These are phyloP conservation scores for Mesorhabditis spiculigera DNA, from an alignment of 2,888 invertebrate species.

Conservation along the genomic window DNA sequence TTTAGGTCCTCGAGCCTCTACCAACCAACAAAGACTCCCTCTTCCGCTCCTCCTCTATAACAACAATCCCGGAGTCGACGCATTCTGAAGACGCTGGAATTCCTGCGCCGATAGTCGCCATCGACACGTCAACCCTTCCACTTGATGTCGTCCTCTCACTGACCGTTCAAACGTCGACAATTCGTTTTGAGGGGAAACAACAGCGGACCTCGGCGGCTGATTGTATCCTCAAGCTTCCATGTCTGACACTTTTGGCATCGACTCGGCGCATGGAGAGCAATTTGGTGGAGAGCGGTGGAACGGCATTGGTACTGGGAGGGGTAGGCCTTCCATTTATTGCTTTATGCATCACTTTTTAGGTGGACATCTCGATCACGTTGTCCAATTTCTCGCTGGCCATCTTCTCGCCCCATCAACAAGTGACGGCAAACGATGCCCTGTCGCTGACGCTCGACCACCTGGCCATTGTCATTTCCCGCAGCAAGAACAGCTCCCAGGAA, in stretches of 20 bases:
- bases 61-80: not conserved
- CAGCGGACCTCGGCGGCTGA: conserved; percentile 46
- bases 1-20: conserved; percentile 38
- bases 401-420: conserved; percentile 79
- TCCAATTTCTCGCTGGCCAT: conserved; percentile 96
- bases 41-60: not conserved
- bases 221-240: conserved; percentile 73
- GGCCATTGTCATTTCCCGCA: conserved; percentile 45
- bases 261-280: conserved; percentile 63
- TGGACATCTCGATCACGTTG: conserved; percentile 90
- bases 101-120: not conserved
- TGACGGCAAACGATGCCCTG: conserved; percentile 32
- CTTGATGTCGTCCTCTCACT: conserved; percentile 98
- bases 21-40: conserved; percentile 10
- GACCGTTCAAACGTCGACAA: conserved; percentile 93
- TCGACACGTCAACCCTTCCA: conserved; percentile 74
- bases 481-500: conserved; percentile 43
- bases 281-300: conserved; percentile 25
- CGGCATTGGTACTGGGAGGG: conserved; percentile 18
- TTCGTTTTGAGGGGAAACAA: conserved; percentile 70
- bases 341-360: conserved; percentile 68
- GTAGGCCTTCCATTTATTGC: too few species aligned
- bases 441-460: conserved; percentile 47
- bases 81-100: not conserved
- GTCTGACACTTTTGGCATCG: conserved; percentile 93